Conservation (phyloP, 37 sponge, comb jelly and placozoan genomes). For the Cliona cf. orientalis region DNA sequence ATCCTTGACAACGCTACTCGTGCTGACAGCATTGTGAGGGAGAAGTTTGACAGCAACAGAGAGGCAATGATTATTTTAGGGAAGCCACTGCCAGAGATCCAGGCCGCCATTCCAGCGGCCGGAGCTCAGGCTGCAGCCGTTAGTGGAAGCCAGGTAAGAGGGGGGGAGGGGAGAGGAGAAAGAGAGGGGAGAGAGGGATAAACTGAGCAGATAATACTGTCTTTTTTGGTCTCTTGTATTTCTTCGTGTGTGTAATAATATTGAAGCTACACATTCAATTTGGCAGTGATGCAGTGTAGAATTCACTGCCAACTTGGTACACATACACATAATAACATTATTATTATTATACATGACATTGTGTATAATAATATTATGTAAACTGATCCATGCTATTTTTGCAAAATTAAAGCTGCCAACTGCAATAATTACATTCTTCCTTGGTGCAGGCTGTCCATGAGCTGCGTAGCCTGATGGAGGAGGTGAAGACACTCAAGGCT, state of each 20-base stretch:
- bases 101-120: constrained; percentile 55
- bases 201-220: not conserved
- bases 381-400: no score
- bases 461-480: constrained; percentile 85
- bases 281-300: no score
- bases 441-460: constrained; percentile 75
- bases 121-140: constrained; percentile 40
- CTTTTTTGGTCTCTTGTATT: not conserved
- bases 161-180: not conserved
- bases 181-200: no score
- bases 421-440: no score
- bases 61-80: constrained; percentile 72
- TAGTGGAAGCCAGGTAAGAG: constrained; percentile 54
- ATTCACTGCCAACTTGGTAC: no score
- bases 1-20: constrained; percentile 67
- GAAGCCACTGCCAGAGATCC: constrained; percentile 53
- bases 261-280: not conserved
- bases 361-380: no score
- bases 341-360: no score
- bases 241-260: not conserved
- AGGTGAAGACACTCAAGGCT: constrained; percentile 80
- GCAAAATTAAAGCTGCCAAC: no score
- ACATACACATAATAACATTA: no score
- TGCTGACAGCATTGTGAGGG: constrained; percentile 86
- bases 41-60: constrained; percentile 77